These are phyloP conservation scores for Callyntrura guangdongensis DNA, from an alignment of 2,888 invertebrate genomes.

Conservation along the genomic window DNA sequence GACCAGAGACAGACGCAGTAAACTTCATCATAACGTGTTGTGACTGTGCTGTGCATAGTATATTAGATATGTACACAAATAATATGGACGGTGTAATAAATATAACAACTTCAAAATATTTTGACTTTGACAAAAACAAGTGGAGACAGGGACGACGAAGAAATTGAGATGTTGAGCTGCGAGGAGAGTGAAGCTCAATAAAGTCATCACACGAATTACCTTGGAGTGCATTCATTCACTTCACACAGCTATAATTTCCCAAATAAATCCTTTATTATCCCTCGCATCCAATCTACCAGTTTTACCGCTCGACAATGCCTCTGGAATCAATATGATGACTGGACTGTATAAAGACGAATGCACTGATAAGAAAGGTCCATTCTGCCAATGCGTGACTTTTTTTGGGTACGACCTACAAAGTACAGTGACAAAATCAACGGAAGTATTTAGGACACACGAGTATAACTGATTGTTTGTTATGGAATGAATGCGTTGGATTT, in stretches of 20 bases:
- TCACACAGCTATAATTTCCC: conserved; percentile 67
- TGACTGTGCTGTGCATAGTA: neutral
- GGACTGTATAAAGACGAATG: neutral
- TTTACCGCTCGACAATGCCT: conserved; percentile 34
- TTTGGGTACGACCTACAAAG: neutral
- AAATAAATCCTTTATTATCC: conserved; percentile 55
- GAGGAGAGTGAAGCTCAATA: conserved; percentile 48
- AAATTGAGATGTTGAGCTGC: neutral
- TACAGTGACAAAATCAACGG: neutral
- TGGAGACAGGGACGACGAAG: conserved; percentile 27
- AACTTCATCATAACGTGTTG: neutral
- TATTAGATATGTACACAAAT: neutral
- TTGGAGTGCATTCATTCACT: conserved; percentile 55
- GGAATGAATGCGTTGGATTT: neutral
- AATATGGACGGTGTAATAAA: conserved; percentile 1
- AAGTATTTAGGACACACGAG: conserved; percentile 38
- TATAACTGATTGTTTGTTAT: neutral
- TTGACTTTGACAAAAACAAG: conserved; percentile 59
- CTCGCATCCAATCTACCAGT: conserved; percentile 50
- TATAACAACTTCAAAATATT: conserved; percentile 67
- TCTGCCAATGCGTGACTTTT: no score
- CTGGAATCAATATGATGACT: conserved; percentile 18
- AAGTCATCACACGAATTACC: conserved; percentile 60
- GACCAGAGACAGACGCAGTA: conserved; percentile 7
- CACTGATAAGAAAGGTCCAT: neutral